These are phyloP conservation scores for Pachymerium ferrugineum DNA, from an alignment of 2,888 invertebrate species.

Conservation along the genomic window DNA sequence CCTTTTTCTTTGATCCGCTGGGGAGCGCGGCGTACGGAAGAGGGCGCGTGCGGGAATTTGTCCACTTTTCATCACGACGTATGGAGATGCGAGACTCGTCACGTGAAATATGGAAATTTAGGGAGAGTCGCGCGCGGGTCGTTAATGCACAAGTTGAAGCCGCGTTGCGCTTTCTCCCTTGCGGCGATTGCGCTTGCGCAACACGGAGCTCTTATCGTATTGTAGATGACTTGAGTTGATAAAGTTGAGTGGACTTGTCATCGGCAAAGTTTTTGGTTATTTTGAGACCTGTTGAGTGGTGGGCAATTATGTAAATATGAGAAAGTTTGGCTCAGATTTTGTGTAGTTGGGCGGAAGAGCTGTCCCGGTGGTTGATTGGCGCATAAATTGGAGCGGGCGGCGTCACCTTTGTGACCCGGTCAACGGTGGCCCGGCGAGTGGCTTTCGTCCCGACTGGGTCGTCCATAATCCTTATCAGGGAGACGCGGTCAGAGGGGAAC, in stretches of 20 bases:
- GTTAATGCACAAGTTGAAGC: slow-evolving; percentile 22
- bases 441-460: slow-evolving; percentile 25
- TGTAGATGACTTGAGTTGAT: not conserved
- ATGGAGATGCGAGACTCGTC: not conserved
- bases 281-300: not conserved
- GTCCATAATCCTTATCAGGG: slow-evolving; percentile 33
- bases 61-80: slow-evolving; percentile 22
- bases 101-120: slow-evolving; percentile 23
- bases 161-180: slow-evolving; percentile 17
- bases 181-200: slow-evolving; percentile 12
- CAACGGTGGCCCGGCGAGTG: not conserved
- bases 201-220: too few species aligned
- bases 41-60: slow-evolving; percentile 24
- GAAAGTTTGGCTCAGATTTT: too few species aligned
- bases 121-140: slow-evolving; percentile 17
- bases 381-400: slow-evolving; percentile 27
- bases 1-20: not conserved
- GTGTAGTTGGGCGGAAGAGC: too few species aligned
- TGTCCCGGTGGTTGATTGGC: not conserved
- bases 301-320: too few species aligned
- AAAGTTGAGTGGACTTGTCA: slow-evolving; percentile 22
- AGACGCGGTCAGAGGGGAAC: slow-evolving; percentile 4
- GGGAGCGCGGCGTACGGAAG: too few species aligned
- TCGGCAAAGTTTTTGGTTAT: not conserved
- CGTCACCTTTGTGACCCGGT: slow-evolving; percentile 2